Evolutionary conservation across 2,113 vertebrate species (phyloP).

Genomic region (Nannobrachium achirus): DNA sequence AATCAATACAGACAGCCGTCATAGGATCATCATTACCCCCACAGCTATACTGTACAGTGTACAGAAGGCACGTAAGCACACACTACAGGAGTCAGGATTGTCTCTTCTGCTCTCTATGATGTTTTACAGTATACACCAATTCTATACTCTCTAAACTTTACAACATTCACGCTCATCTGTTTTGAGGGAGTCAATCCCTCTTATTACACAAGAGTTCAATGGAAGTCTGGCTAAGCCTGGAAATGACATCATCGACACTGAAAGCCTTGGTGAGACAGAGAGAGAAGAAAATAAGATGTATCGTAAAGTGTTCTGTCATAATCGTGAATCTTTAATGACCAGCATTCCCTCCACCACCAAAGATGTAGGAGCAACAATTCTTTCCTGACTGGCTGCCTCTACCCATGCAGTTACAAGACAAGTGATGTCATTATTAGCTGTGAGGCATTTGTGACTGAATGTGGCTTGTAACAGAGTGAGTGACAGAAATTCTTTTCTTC

Average conservation of each 20-base stretch:
- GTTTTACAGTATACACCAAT: not conserved
- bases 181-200: conserved; percentile 20
- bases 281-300: conserved; percentile 32
- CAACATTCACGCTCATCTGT: not conserved
- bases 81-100: not conserved
- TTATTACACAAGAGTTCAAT: conserved; percentile 19
- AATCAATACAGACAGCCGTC: conserved; percentile 54
- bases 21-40: conserved; percentile 23
- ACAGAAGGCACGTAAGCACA: conserved; percentile 20
- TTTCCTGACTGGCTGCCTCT: conserved; percentile 46
- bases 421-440: conserved; percentile 59
- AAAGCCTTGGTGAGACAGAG: conserved; percentile 36
- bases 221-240: conserved; percentile 41
- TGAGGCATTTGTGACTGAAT: conserved; percentile 44
- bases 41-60: conserved; percentile 25
- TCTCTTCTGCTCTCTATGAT: conserved; percentile 7
- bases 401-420: conserved; percentile 39
- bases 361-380: conserved; percentile 32
- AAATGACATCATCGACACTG: conserved; percentile 60
- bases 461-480: conserved; percentile 19
- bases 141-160: not conserved
- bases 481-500: no score
- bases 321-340: conserved; percentile 29
- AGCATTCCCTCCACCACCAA: conserved; percentile 17
- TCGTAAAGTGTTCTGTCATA: conserved; percentile 49